These are phyloP conservation scores for Eilema caniola DNA, from an alignment of 2,888 invertebrate species.

Conservation along the genomic window DNA sequence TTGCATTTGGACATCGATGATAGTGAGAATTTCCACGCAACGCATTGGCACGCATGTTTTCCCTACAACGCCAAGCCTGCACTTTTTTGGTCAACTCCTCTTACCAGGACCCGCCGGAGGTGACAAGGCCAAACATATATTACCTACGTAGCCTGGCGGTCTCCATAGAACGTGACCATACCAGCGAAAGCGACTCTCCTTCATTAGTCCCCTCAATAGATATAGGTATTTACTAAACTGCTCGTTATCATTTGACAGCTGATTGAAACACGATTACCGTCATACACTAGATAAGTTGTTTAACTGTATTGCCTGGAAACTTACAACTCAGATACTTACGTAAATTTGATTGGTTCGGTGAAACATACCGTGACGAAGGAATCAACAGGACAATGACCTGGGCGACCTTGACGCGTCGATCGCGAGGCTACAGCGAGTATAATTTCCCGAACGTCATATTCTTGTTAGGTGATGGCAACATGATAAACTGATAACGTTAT, in stretches of 20 bases:
- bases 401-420: slow-evolving; percentile 64
- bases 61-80: too few relatives aligned
- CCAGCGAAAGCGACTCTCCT: too few relatives aligned
- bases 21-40: too few relatives aligned
- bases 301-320: slow-evolving; percentile 12
- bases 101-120: too few relatives aligned
- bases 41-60: too few relatives aligned
- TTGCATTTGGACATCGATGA: too few relatives aligned
- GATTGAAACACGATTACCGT: slow-evolving; percentile 4
- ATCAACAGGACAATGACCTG: slow-evolving; percentile 62
- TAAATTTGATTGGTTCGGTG: slow-evolving; percentile 20
- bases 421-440: slow-evolving; percentile 62
- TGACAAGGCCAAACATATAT: too few relatives aligned
- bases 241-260: neutral
- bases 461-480: slow-evolving; percentile 9
- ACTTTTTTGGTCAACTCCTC: too few relatives aligned
- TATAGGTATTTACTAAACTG: neutral
- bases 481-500: slow-evolving; percentile 13
- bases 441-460: slow-evolving; percentile 40
- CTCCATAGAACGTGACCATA: too few relatives aligned
- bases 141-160: too few relatives aligned
- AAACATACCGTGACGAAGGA: slow-evolving; percentile 59
- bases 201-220: too few relatives aligned
- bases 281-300: slow-evolving; percentile 20
- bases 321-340: neutral